These are phyloP conservation scores for Lophius americanus DNA, from an alignment of 2,797 vertebrate genomes.

Conservation along the genomic window DNA sequence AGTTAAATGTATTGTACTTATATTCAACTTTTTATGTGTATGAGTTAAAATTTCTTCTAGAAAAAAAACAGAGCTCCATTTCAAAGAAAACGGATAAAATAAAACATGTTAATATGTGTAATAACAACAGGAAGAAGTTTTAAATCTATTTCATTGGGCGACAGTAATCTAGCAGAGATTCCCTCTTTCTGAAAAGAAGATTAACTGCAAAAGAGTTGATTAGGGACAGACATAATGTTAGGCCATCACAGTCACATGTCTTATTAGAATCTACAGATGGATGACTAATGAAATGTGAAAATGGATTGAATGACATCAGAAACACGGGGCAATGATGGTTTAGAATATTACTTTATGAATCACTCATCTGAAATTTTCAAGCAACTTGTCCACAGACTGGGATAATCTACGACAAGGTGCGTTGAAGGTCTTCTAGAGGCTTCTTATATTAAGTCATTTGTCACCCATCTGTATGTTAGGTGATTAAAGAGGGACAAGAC, in stretches of 20 bases:
- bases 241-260: not conserved
- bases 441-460: constrained; percentile 7
- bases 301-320: not conserved
- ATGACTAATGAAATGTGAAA: not conserved
- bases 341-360: not conserved
- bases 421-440: not conserved
- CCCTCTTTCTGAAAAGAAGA: not conserved
- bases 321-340: not conserved
- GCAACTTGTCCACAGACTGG: not conserved
- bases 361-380: not conserved
- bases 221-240: not conserved
- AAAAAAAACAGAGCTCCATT: not conserved
- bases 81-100: not conserved
- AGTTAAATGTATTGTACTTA: no score
- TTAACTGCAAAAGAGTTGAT: not conserved
- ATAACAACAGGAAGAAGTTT: no score
- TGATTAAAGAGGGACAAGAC: not conserved
- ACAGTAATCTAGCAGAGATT: not conserved
- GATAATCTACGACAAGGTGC: not conserved
- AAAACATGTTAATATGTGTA: no score
- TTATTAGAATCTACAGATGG: constrained; percentile 5
- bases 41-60: not conserved
- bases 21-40: no score
- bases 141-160: not conserved
- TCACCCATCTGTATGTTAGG: constrained; percentile 22